A percentile compares a stretch with the other conserved stretches of the same genome.
Evolutionary conservation across 1,140 invertebrate species (phyloP).

Genomic region (Monochamus saltuarius): DNA sequence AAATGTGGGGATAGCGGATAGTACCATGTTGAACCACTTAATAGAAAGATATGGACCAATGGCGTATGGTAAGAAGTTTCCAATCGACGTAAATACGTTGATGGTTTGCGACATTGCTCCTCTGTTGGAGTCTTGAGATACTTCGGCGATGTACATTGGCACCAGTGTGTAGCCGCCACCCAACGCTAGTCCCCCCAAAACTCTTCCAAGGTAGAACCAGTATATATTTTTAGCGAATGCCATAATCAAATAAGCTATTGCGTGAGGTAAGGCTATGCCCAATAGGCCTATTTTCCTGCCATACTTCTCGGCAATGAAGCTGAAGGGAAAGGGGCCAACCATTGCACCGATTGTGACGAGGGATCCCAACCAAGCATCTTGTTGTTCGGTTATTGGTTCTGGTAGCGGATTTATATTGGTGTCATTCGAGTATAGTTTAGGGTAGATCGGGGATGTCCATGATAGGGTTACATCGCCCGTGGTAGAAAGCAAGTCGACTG

Average conservation of each 20-base stretch:
- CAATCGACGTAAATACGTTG: conserved; percentile 32
- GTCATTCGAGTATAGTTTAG: conserved; percentile 53
- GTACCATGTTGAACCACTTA: conserved; percentile 54
- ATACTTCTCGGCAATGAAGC: conserved; percentile 45
- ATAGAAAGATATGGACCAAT: conserved; percentile 34
- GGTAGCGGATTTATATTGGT: conserved; percentile 42
- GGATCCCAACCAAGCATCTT: conserved; percentile 76
- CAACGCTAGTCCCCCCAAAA: conserved; percentile 65
- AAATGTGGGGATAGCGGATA: conserved; percentile 52
- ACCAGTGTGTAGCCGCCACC: conserved; percentile 64
- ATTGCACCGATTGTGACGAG: conserved; percentile 76
- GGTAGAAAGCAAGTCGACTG: conserved; percentile 67
- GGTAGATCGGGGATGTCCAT: conserved; percentile 71
- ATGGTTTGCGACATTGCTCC: conserved; percentile 51
- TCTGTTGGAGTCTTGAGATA: conserved; percentile 65
- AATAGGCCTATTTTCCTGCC: conserved; percentile 52
- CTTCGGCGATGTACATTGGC: conserved; percentile 66
- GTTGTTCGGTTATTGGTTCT: conserved; percentile 41
- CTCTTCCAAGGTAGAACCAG: conserved; percentile 56
- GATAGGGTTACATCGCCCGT: conserved; percentile 65
- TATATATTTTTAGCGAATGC: conserved; percentile 55
- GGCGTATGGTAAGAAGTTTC: conserved; percentile 34
- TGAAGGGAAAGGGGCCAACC: conserved; percentile 52
- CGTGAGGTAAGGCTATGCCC: conserved; percentile 56
- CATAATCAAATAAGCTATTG: conserved; percentile 66